Evolutionary conservation across 2,113 vertebrate genomes (phyloP).

Genomic region (Rhinichthys klamathensis): DNA sequence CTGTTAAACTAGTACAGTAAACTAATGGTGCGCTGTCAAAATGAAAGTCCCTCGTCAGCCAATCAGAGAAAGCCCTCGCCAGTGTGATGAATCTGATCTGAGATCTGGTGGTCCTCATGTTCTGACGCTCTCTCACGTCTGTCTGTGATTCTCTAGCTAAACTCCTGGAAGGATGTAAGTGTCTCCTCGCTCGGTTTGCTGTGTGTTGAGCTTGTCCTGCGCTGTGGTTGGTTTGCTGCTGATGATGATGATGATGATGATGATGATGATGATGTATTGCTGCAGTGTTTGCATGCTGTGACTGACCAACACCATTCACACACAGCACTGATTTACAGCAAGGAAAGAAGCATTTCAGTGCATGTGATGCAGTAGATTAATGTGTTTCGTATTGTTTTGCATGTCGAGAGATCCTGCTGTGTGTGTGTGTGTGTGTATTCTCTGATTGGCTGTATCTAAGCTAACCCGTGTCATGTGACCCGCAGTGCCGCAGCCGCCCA

Average conservation of each 20-base stretch:
- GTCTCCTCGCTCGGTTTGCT: constrained; percentile 4
- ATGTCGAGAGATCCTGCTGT: background rate
- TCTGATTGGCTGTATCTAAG: constrained; percentile 2
- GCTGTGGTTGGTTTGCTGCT: background rate
- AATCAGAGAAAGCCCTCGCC: no score
- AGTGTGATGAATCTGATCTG: constrained; percentile 68
- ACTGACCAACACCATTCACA: background rate
- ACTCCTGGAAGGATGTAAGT: constrained; percentile 99
- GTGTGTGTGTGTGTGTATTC: background rate
- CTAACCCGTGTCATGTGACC: constrained; percentile 25
- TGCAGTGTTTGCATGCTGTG: background rate
- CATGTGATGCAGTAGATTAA: background rate
- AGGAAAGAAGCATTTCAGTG: background rate
- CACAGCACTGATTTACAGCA: no score
- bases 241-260: background rate
- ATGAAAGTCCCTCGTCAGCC: no score
- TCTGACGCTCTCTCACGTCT: constrained; percentile 66
- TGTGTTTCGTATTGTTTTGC: background rate
- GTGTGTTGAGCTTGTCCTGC: constrained; percentile 43
- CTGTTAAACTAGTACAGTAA: no score
- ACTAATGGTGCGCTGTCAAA: no score
- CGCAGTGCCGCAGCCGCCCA: constrained; percentile 93
- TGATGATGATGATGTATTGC: background rate
- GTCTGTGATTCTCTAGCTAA: constrained; percentile 84
- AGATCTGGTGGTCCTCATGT: constrained; percentile 49